phyloP scores from a whole-genome alignment of 2,113 vertebrate species.

The Falcunculus frontatus region DNA sequence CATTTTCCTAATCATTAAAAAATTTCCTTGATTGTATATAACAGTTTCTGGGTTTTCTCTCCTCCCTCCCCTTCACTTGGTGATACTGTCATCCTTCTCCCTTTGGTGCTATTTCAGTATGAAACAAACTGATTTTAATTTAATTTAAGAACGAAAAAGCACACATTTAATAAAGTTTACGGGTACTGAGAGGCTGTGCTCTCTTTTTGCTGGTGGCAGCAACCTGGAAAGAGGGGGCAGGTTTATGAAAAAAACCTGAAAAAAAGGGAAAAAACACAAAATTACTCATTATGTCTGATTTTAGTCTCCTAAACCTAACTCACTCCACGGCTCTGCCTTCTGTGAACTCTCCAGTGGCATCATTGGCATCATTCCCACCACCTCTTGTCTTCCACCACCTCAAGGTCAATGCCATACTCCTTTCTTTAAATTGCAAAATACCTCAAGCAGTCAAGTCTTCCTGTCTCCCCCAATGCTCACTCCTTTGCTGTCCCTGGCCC shows the following conservation, averaged over 20 bases:
- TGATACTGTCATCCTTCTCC: constrained; percentile 29
- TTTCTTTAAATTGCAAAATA: neutral
- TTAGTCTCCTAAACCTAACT: neutral
- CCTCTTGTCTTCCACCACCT: neutral
- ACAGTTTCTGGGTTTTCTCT: constrained; percentile 28
- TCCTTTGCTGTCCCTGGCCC: neutral
- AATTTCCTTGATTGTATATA: neutral
- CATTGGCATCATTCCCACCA: rapidly evolving
- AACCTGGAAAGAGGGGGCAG: neutral
- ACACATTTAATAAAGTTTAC: constrained; percentile 73
- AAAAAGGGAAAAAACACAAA: neutral
- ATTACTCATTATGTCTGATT: neutral
- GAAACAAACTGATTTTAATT: constrained; percentile 45
- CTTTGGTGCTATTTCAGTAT: constrained; percentile 57
- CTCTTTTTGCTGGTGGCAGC: constrained; percentile 42
- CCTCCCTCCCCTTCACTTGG: neutral
- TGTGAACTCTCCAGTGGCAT: neutral
- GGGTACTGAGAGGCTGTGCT: constrained; percentile 58
- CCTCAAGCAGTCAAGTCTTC: neutral
- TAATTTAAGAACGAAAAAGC: constrained; percentile 64
- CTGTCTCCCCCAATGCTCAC: rapidly evolving
- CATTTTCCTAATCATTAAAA: neutral
- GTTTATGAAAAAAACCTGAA: neutral
- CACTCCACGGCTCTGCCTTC: neutral
- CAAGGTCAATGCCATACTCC: neutral